phyloP scores from a whole-genome alignment of 2,888 invertebrate species.

The Campoplex nolae region DNA sequence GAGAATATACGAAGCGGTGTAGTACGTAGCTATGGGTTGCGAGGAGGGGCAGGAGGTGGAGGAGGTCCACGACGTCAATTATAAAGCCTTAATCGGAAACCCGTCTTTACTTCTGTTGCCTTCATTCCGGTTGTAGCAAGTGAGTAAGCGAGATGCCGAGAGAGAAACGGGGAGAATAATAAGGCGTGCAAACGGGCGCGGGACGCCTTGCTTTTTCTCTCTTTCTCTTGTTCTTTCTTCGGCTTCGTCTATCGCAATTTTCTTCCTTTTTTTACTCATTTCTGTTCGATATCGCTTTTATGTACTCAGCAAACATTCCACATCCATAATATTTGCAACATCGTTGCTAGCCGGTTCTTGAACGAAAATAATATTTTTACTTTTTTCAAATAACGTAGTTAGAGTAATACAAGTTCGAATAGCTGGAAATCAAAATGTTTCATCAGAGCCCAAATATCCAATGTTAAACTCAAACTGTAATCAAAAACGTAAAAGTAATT shows the following conservation, averaged over 20 bases:
- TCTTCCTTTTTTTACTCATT: conserved; percentile 39
- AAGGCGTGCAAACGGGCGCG: conserved; percentile 65
- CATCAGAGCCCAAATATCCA: background rate
- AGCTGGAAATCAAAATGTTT: background rate
- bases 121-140: conserved; percentile 70
- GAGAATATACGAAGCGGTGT: conserved; percentile 62
- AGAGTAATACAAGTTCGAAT: too few relatives aligned
- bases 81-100: conserved; percentile 84
- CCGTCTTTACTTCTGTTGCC: conserved; percentile 83
- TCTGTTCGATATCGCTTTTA: conserved; percentile 48
- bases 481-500: background rate
- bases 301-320: conserved; percentile 43
- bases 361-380: background rate
- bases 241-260: conserved; percentile 34
- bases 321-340: conserved; percentile 34
- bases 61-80: conserved; percentile 82
- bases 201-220: conserved; percentile 60
- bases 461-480: background rate
- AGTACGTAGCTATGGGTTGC: conserved; percentile 31
- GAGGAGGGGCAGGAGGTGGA: conserved; percentile 64
- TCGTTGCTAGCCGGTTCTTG: background rate
- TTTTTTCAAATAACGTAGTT: background rate
- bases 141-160: conserved; percentile 50
- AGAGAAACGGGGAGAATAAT: conserved; percentile 58
- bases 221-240: conserved; percentile 32